phyloP scores from a whole-genome alignment of 2,113 vertebrate genomes.

The Cariama cristata region DNA sequence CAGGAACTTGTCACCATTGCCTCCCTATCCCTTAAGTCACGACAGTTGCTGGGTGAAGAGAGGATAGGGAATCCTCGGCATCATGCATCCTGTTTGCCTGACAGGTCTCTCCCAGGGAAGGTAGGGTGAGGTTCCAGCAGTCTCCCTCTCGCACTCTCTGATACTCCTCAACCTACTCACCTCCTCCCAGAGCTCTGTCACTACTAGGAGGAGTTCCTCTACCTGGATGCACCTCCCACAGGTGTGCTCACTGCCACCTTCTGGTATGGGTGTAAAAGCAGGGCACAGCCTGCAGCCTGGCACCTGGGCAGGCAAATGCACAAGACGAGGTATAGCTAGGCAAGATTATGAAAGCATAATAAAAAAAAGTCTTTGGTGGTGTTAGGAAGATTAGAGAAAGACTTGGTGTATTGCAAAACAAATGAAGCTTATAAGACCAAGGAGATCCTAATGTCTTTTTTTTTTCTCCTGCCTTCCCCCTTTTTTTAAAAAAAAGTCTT shows the following conservation, averaged over 20 bases:
- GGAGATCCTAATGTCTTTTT: not conserved
- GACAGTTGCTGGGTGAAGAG: not conserved
- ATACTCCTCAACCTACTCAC: not conserved
- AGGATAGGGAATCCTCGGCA: not conserved
- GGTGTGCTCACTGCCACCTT: not conserved
- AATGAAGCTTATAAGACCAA: not conserved
- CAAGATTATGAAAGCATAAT: not conserved
- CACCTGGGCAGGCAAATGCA: not conserved
- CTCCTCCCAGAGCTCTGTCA: not conserved
- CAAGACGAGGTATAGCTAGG: not conserved
- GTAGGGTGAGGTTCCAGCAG: not conserved
- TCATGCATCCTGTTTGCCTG: not conserved
- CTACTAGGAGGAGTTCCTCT: not conserved
- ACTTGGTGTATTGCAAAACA: not conserved
- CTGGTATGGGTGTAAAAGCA: rapidly evolving
- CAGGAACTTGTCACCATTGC: not conserved
- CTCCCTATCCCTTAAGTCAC: not conserved
- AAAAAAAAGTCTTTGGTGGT: not conserved
- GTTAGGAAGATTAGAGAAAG: not conserved
- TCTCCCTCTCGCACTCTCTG: not conserved
- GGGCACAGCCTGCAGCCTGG: not conserved
- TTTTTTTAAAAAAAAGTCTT: not conserved
- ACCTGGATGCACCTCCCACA: not conserved
- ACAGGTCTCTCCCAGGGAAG: not conserved
- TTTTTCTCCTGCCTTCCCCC: not conserved